Evolutionary conservation across 2,113 vertebrate species (phyloP).

Genomic region (Nycticorax nycticorax): DNA sequence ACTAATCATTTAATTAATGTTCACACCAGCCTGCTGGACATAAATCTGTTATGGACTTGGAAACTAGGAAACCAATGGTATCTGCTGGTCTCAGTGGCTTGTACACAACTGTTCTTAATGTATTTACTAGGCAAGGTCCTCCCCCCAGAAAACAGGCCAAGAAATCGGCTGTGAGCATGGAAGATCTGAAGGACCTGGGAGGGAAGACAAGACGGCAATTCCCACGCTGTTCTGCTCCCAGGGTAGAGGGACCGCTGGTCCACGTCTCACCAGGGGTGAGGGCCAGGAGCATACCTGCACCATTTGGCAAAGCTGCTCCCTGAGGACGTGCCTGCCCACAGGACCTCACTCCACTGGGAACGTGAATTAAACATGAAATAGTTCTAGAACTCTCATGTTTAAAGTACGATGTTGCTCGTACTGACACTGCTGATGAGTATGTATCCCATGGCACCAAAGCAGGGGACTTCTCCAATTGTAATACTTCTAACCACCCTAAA

Average conservation of each 20-base stretch:
- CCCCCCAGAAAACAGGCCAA: not conserved
- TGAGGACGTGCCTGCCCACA: fast-evolving
- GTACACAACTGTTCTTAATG: not conserved
- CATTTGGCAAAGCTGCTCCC: fast-evolving
- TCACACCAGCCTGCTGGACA: not conserved
- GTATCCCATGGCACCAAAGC: not conserved
- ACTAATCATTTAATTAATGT: not conserved
- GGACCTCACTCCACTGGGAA: not conserved
- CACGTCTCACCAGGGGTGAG: fast-evolving
- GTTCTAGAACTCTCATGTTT: not conserved
- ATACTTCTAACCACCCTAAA: not conserved
- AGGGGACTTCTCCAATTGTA: not conserved
- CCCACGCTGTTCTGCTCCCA: not conserved
- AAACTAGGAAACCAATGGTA: not conserved
- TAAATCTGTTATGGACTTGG: not conserved
- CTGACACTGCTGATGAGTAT: not conserved
- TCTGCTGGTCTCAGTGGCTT: not conserved
- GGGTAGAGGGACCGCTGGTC: not conserved
- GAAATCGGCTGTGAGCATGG: fast-evolving
- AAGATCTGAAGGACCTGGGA: not conserved
- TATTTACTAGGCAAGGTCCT: not conserved
- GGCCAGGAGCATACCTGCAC: not conserved
- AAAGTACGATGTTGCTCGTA: fast-evolving
- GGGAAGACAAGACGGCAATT: not conserved
- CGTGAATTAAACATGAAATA: not conserved